A percentile compares a stretch with the other conserved stretches of the same genome.
phyloP scores from a whole-genome alignment of 1,140 invertebrate species.

The Leptinotarsa texana region DNA sequence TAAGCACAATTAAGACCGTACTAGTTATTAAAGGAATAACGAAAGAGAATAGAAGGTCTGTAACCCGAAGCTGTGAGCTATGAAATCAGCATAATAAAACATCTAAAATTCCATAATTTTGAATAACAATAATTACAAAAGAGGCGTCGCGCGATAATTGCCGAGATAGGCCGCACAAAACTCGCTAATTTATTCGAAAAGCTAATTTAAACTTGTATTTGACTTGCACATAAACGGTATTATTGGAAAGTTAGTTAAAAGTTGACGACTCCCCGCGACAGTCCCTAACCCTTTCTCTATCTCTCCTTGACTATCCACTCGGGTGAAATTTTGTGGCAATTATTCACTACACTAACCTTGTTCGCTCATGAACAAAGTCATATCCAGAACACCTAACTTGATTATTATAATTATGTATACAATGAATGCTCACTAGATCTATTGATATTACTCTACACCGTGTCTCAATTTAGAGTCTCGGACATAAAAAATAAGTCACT shows the following conservation, averaged over 20 bases:
- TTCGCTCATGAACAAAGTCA: background rate
- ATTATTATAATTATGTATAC: too few species aligned
- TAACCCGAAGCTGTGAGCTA: slow-evolving; percentile 45
- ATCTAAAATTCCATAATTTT: slow-evolving; percentile 54
- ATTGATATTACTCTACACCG: too few species aligned
- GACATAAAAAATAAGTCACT: too few species aligned
- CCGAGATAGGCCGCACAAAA: slow-evolving; percentile 53
- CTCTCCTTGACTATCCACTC: slow-evolving; percentile 1
- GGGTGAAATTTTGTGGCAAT: background rate
- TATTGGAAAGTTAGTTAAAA: slow-evolving; percentile 54
- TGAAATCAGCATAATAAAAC: slow-evolving; percentile 54
- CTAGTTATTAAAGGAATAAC: slow-evolving; percentile 43
- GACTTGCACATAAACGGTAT: slow-evolving; percentile 54
- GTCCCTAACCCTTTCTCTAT: background rate
- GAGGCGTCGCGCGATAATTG: slow-evolving; percentile 52
- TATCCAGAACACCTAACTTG: background rate
- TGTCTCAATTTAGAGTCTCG: too few species aligned
- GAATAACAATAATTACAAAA: slow-evolving; percentile 55
- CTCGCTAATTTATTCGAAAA: slow-evolving; percentile 54
- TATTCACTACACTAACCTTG: slow-evolving; percentile 6
- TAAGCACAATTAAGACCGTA: slow-evolving; percentile 38
- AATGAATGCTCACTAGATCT: too few species aligned
- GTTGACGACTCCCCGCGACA: slow-evolving; percentile 45
- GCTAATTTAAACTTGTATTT: slow-evolving; percentile 57
- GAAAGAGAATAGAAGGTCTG: slow-evolving; percentile 39